A percentile compares a stretch with the other conserved stretches of the same genome.
Conservation (phyloP, 1,140 invertebrate species). For the Ruditapes philippinarum region DNA sequence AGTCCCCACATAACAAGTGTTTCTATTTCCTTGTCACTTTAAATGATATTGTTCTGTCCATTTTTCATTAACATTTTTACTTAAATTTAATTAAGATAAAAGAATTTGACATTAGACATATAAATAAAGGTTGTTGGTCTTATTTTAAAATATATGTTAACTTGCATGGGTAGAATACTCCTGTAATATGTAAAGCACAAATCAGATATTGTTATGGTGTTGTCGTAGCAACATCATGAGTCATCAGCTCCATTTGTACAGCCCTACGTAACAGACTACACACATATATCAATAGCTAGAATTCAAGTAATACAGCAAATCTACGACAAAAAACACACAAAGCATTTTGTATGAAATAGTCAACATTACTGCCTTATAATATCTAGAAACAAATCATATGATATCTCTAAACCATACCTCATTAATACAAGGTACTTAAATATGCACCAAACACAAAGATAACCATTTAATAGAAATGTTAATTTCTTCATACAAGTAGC, state of each 20-base stretch:
- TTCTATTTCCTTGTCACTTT: background rate
- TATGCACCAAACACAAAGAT: constrained; percentile 36
- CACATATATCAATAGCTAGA: constrained; percentile 37
- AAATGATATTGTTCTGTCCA: background rate
- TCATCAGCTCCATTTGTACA: background rate
- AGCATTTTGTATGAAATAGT: constrained; percentile 7
- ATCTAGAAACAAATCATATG: background rate
- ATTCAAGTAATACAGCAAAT: constrained; percentile 41
- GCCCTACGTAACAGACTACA: constrained; percentile 26
- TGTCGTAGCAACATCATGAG: background rate
- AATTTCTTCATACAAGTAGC: background rate
- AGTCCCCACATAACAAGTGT: background rate
- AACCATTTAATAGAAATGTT: background rate
- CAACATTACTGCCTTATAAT: background rate
- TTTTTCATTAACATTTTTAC: background rate
- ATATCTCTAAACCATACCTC: background rate
- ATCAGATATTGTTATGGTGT: too few species aligned
- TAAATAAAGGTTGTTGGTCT: too few species aligned
- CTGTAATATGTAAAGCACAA: too few species aligned
- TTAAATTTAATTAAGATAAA: too few species aligned
- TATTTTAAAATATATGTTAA: too few species aligned
- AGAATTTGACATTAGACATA: too few species aligned
- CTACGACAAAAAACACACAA: constrained; percentile 47
- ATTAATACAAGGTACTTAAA: background rate
- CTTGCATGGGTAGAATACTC: too few species aligned